Conservation (phyloP, 2,888 invertebrate species). For the Pyrochroa serraticornis region DNA sequence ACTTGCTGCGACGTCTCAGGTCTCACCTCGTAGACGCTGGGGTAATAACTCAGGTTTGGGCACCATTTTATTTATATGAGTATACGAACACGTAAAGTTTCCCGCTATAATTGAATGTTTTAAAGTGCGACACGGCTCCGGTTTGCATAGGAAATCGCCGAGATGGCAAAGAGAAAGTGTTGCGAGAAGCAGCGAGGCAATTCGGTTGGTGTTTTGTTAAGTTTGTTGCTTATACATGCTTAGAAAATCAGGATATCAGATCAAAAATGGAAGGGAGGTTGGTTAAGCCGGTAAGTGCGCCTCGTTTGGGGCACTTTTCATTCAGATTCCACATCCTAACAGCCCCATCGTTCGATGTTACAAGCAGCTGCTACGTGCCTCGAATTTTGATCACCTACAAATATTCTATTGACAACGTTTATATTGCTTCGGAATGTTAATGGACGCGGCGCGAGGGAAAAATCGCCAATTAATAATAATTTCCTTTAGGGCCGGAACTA, state of each 20-base stretch:
- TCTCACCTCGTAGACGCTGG: too few species aligned
- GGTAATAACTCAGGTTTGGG: too few species aligned
- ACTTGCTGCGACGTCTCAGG: too few species aligned
- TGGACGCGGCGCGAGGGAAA: constrained; percentile 5
- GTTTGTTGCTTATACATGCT: constrained; percentile 5
- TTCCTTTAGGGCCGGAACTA: neutral
- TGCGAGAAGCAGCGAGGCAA: neutral
- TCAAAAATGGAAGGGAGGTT: constrained; percentile 42
- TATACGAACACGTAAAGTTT: too few species aligned
- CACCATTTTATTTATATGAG: too few species aligned
- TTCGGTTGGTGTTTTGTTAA: constrained; percentile 1
- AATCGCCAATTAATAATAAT: constrained; percentile 7
- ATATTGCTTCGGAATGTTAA: constrained; percentile 42
- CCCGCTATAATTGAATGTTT: too few species aligned
- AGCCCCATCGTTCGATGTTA: constrained; percentile 52
- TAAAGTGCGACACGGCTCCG: too few species aligned
- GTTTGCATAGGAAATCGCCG: too few species aligned
- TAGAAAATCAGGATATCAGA: constrained; percentile 39
- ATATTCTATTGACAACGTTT: constrained; percentile 55
- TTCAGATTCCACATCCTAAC: constrained; percentile 54
- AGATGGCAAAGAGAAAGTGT: too few species aligned
- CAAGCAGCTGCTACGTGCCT: constrained; percentile 53
- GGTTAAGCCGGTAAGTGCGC: constrained; percentile 51
- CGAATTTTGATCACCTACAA: constrained; percentile 31
- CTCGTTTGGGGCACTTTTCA: constrained; percentile 54